Evolutionary conservation across 2,797 vertebrate genomes (phyloP), one percentile per base, ranked within the genome.

Genomic region (Leptoclinus maculatus): DNA sequence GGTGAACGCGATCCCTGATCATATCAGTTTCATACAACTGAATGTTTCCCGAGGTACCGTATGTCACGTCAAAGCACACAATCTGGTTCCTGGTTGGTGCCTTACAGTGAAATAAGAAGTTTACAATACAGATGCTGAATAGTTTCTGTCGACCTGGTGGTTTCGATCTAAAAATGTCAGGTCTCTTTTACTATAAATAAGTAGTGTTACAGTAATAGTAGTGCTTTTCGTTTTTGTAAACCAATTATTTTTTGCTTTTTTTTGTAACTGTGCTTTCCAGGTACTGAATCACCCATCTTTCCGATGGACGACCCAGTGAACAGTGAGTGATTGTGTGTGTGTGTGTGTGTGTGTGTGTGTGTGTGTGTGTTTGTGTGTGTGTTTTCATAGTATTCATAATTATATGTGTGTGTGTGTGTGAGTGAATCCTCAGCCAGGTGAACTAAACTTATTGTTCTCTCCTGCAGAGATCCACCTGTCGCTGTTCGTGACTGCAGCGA

Each of bases 21-120:
- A 7, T 2, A 32, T 60, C 25, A 56, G 4, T 2, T 7, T 23
- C 5, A 80, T 92, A 39, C 43, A 81, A 0, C 80, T 93, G 36
- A 80, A 75, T 17, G 84, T 93, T 41, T 63, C 64, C 27, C 7
- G 1, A 80, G 87, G 82, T 87, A 91, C 10, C 74, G 60, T 54
- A 39, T 25, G 12, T 16, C 29, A 66, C 3, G 21, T 36, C 27
- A 58, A 7, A 43, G 39, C 27, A 27, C 2, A 53, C 1, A 19
- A 45, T 68, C 6, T 36, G 8, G 1, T 49, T 43, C 72, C 27
- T 57, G 7, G 34, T 53, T 9, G 17, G 10, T 41, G 9, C 0
- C 13, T 57, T 49, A 32, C 10, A 25, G 45, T 7, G 21, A 29
- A 23, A 64, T 54, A 34, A 7, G 7, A 23, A 39, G 34, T 13